Evolutionary conservation across 2,113 vertebrate species (phyloP).

Genomic region (Malaclemys terrapin): DNA sequence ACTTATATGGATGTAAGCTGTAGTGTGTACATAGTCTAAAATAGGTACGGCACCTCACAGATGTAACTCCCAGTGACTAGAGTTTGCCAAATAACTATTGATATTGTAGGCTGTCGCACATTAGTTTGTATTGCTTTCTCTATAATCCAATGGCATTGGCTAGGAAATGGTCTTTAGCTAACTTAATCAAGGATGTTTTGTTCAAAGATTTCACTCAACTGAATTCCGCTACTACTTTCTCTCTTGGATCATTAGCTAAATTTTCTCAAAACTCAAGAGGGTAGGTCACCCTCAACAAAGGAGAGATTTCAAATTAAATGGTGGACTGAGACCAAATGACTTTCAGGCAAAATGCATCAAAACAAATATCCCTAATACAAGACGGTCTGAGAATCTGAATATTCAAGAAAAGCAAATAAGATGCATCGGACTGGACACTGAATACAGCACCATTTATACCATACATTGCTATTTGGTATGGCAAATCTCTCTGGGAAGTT

Average conservation of each 20-base stretch:
- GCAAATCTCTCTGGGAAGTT: not conserved
- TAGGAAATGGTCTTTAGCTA: not conserved
- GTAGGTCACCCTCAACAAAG: not conserved
- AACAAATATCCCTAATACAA: not conserved
- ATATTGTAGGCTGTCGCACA: not conserved
- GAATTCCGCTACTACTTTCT: not conserved
- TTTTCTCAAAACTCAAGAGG: not conserved
- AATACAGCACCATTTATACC: not conserved
- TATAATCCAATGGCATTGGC: not conserved
- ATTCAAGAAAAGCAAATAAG: not conserved
- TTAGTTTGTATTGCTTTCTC: not conserved
- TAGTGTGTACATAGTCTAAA: not conserved
- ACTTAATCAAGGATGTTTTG: not conserved
- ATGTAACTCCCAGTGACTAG: not conserved
- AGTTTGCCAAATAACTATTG: not conserved
- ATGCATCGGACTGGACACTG: not conserved
- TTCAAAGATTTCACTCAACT: not conserved
- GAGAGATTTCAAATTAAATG: not conserved
- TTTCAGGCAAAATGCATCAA: not conserved
- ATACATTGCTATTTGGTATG: not conserved
- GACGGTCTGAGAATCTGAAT: not conserved
- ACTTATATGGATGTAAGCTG: not conserved
- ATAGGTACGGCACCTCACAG: not conserved
- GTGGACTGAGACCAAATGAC: not conserved
- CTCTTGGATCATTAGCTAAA: not conserved